Evolutionary conservation across 2,113 vertebrate species (phyloP).

Genomic region (Strix uralensis): DNA sequence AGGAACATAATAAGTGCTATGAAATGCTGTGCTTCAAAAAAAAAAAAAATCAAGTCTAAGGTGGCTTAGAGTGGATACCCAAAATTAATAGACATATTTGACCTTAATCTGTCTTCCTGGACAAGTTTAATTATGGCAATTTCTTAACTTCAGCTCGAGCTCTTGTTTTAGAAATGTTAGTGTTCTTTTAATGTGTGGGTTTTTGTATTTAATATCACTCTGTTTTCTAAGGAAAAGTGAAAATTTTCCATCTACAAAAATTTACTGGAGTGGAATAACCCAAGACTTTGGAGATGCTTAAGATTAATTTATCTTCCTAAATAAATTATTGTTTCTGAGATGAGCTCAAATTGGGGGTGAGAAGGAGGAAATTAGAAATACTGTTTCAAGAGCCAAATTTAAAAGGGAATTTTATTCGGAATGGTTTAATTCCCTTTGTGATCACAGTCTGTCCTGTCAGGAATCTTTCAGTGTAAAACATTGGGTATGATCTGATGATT

Average conservation of each 20-base stretch:
- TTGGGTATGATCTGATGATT: neutral
- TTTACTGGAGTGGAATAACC: neutral
- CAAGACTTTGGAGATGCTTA: neutral
- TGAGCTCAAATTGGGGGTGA: neutral
- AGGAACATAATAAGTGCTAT: neutral
- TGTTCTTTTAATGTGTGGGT: neutral
- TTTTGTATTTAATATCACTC: neutral
- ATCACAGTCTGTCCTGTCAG: neutral
- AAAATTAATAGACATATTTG: constrained; percentile 59
- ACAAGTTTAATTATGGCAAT: constrained; percentile 65
- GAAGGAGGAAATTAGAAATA: neutral
- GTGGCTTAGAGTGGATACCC: neutral
- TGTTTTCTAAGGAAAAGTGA: neutral
- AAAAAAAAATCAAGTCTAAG: neutral
- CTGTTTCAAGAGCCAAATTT: neutral
- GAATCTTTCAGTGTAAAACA: neutral
- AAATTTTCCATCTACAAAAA: neutral
- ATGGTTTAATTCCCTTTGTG: neutral
- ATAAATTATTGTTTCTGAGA: neutral
- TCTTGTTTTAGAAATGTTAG: constrained; percentile 33
- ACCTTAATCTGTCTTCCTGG: constrained; percentile 62
- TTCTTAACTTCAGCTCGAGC: constrained; percentile 7
- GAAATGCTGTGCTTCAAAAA: neutral
- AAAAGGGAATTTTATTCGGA: neutral
- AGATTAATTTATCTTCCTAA: neutral